These are phyloP conservation scores for Aporrectodea caliginosa DNA, from an alignment of 1,140 invertebrate genomes.

Conservation along the genomic window DNA sequence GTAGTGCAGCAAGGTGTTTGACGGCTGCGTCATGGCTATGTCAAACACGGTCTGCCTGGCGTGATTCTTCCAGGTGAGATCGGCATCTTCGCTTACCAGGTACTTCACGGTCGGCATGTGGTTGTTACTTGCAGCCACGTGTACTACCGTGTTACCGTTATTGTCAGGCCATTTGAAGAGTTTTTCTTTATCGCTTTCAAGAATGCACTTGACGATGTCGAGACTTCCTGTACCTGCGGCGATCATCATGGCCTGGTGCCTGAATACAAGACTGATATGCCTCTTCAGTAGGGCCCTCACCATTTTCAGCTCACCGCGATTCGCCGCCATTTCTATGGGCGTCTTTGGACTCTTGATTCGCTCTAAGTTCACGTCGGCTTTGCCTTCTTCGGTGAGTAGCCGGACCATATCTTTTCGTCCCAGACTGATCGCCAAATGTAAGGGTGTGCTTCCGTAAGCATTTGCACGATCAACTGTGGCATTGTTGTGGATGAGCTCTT, in stretches of 20 bases:
- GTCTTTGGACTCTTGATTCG: constrained; percentile 19
- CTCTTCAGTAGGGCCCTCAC: constrained; percentile 37
- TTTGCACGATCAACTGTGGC: constrained; percentile 5
- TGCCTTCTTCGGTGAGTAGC: constrained; percentile 16
- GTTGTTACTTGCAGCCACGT: neutral
- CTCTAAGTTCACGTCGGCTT: constrained; percentile 10
- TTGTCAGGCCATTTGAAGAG: constrained; percentile 12
- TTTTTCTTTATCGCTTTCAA: constrained; percentile 7
- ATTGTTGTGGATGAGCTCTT: neutral
- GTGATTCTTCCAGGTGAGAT: constrained; percentile 41
- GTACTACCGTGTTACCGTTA: constrained; percentile 11
- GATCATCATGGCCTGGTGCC: constrained; percentile 23
- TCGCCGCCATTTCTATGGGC: constrained; percentile 38
- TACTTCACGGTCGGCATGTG: constrained; percentile 8
- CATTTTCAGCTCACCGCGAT: constrained; percentile 38
- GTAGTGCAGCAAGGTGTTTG: constrained; percentile 36
- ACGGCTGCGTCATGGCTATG: constrained; percentile 40
- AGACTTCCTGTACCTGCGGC: constrained; percentile 12
- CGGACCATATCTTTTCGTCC: constrained; percentile 11
- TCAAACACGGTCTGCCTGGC: constrained; percentile 44
- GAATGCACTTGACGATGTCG: constrained; percentile 8
- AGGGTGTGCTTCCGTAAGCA: neutral
- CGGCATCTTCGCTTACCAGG: constrained; percentile 33
- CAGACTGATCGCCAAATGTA: constrained; percentile 10
- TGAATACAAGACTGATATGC: neutral